phyloP scores from a whole-genome alignment of 2,113 vertebrate genomes.

The Morone chrysops region DNA sequence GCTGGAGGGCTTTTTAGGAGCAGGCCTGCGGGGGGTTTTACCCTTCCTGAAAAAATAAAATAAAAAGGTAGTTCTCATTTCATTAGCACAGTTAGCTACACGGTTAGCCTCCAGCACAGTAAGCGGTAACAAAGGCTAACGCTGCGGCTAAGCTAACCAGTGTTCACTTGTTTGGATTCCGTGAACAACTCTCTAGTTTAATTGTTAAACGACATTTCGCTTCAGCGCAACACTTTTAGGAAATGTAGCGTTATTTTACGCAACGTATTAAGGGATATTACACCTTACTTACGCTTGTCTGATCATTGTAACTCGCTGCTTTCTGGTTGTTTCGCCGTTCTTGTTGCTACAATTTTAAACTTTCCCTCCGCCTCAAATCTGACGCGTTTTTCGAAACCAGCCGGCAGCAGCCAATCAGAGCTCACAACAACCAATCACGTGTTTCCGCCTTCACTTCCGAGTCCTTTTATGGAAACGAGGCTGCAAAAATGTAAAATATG shows the following conservation, averaged over 20 bases:
- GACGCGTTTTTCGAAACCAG: slow-evolving; percentile 71
- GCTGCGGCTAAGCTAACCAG: background rate
- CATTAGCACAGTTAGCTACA: background rate
- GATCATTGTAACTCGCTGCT: slow-evolving; percentile 67
- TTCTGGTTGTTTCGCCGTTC: slow-evolving; percentile 3
- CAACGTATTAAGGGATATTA: background rate
- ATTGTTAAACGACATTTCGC: background rate
- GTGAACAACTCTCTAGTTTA: background rate
- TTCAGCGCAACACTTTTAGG: accelerated
- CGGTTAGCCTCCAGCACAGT: background rate
- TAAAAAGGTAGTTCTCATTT: background rate
- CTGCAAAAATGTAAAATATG: background rate
- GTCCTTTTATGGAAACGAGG: background rate
- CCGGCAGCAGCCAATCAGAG: slow-evolving; percentile 59
- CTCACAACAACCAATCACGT: background rate
- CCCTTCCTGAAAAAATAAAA: slow-evolving; percentile 69
- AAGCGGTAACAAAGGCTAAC: slow-evolving; percentile 23
- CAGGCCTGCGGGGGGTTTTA: slow-evolving; percentile 81
- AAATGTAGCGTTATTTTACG: background rate
- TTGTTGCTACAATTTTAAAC: slow-evolving; percentile 70
- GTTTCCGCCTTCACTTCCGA: slow-evolving; percentile 23
- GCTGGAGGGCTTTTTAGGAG: slow-evolving; percentile 81
- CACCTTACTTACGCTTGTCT: slow-evolving; percentile 76
- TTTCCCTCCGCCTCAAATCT: slow-evolving; percentile 74
- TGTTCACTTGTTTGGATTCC: background rate